Evolutionary conservation across 92 coral and sea anemone species (phyloP), one percentile per base, ranked within the genome.

Genomic region (Umimayanthus kanabou): DNA sequence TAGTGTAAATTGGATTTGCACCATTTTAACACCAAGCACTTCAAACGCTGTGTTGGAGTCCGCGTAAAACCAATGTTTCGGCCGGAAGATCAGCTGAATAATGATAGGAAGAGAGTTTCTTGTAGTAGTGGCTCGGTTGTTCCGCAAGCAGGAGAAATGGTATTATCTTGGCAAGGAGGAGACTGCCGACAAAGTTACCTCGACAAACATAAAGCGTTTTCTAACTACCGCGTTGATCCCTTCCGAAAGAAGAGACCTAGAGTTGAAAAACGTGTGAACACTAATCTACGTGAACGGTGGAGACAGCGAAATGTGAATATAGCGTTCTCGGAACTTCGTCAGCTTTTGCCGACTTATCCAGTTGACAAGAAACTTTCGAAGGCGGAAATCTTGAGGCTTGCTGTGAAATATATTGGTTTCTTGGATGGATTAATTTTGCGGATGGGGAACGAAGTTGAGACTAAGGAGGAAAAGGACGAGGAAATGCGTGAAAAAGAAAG

Each of bases 351-450:
- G 2, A 87, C 93, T 10, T 81, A 90, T 66, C 93, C 93, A 42
- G 74, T 70, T 1, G 90, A 90, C 81, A 90, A 87, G 76, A 90
- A 90, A 64, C 93, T 90, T 87, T 87, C 93, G 4, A 90, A 90
- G 45, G 85, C 90, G 49, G 88, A 90, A 65, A 87, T 90, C 18
- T 67, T 90, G 28, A 80, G 88, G 77, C 88, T 80, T n/a, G 93
- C 93, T 33, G 93, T 90, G 58, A 87, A 82, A 69, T 90, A 90
- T 28, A 90, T 90, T 65, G 85, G 77, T 16, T 64, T 90, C 26
- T 65, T 90, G 76, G 85, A 82, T 28, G 87, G 77, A 23, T 53
- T 83, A 6, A 29, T 83, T 69, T 29, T 43, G 78, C 74, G 78
- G 42, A 83, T 71, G 87, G 87, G 16, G 20, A 83, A 49, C 26